Evolutionary conservation across 2,888 invertebrate species (phyloP), one percentile per base, ranked within the genome.

Genomic region (Fissipunctia ypsillon): DNA sequence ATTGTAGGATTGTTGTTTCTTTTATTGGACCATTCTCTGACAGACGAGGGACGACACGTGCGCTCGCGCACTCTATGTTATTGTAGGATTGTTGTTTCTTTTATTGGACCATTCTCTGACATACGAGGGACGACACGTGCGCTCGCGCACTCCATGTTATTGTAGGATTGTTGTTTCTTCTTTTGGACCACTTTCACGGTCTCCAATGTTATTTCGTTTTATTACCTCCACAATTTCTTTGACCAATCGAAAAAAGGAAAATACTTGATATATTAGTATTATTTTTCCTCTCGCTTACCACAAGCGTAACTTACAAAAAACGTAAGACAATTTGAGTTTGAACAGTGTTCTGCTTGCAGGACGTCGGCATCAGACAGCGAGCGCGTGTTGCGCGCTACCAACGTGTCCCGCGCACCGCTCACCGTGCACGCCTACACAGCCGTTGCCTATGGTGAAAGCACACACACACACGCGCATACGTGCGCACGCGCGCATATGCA

Each of bases 331-430:
- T 28, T 14, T 4, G 6, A 43, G 22, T 63, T 22, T 22, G 1
- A 5, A 25, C 3, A 28, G 7, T 41, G 4, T 45, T 22, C 9
- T 31, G 35, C 10, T 64, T 56, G 25, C 88, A 94, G 95, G 95
- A 80, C 93, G 87, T 90, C 94, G 0, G 22, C 84, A 0, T 84
- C 91, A 28, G 93, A 93, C 70, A 86, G 90, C 1, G 78, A 81
- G 78, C 92, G 94, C 25, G 54, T 76, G 28, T 81, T 95, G 54
- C 90, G 87, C 41, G 89, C 90, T 22, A 88, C 82, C 28, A 95
- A 95, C 85, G 80, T 84, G 50, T 93, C 95, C 6, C 90, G 93
- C 56, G 80, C 90, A 0, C 86, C 81, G 16, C 89, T 95, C n/a
- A 41, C 52, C 19, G 88, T 94, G 38, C 88, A 88, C 59, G 86